phyloP scores from a whole-genome alignment of 2,888 invertebrate genomes.

The Gymnoscelis rufifasciata region DNA sequence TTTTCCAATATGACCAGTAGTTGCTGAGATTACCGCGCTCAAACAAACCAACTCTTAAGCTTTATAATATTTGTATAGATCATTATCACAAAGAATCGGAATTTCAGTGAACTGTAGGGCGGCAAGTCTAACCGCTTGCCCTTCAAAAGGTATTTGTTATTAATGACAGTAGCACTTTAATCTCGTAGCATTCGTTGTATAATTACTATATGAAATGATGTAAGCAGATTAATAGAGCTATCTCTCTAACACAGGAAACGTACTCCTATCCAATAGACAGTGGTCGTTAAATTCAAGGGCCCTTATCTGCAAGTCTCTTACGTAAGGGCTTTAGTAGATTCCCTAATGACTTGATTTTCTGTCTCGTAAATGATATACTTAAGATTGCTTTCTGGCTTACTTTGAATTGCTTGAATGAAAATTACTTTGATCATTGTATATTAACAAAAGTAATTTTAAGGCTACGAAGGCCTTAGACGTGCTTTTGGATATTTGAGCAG shows the following conservation, averaged over 20 bases:
- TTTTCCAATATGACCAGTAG: no score
- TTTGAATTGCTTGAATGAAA: slow-evolving; percentile 17
- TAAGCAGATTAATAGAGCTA: slow-evolving; percentile 21
- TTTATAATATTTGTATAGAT: no score
- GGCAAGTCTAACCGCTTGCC: no score
- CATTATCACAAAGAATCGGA: no score
- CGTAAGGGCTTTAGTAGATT: slow-evolving; percentile 49
- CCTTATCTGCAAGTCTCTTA: slow-evolving; percentile 61
- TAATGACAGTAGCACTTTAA: no score
- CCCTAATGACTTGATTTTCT: slow-evolving; percentile 65
- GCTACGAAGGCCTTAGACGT: background rate
- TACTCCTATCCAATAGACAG: slow-evolving; percentile 51
- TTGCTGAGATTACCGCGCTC: no score
- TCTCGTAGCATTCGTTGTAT: no score
- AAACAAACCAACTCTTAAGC: no score
- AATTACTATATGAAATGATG: slow-evolving; percentile 4
- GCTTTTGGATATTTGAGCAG: no score
- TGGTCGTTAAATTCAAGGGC: slow-evolving; percentile 56
- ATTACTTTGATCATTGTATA: background rate
- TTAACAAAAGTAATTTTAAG: background rate
- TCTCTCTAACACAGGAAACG: slow-evolving; percentile 35
- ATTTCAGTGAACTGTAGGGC: no score
- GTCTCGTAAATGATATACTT: slow-evolving; percentile 45
- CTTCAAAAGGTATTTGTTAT: no score
- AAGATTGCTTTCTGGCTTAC: slow-evolving; percentile 25